Base-by-base conservation (phyloP, 2,113 vertebrate species). In the Hippocampus guttulatus region DNA sequence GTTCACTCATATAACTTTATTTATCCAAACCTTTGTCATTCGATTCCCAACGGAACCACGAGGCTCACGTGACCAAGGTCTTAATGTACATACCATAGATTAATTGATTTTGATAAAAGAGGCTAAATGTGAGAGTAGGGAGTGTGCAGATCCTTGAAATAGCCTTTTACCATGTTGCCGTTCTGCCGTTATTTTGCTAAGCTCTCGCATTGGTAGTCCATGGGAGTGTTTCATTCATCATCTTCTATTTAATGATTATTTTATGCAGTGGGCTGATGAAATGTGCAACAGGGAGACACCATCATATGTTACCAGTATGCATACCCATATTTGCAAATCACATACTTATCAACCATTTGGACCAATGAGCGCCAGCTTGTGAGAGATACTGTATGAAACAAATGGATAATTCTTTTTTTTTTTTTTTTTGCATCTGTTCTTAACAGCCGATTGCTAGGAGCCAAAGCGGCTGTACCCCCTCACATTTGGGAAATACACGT, bases 181-280 rank as follows among this genome's bases (percentile, higher is more conserved):
- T 82, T 77, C 38, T 55, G 64, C 63, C 33, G 68, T 65, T 14
- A n/a, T 78, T 77, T 65, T 40, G 55, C 71, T 67, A 7, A 43
- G 64, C 74, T 69, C 62, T 62, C 60, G 52, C 71, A 55, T 49
- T 70, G 73, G 41, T 15, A 64, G 75, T 60, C 78, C 47, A 16
- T 51, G 1, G 55, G 5, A 18, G 23, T 3, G 38, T 45, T 51
- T 73, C 75, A 78, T 88, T 81, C 73, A 63, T 87, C 81, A 64
- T 25, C 71, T 75, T 78, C 21, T 61, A 57, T 49, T 74, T 77
- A 82, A 88, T 84, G 68, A 78, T 74, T 68, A 84, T 88, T 88
- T 88, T 81, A 84, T 86, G 83, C 81, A 79, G 74, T 71, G 73
- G 69, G 78, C 82, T 88, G 85, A 83, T 82, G 78, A 85, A 75